Percentiles rank a stretch among this genome's conserved stretches.
These are phyloP conservation scores for Cyprinodon brontotheroides DNA, from an alignment of 2,113 vertebrate genomes.

Conservation along the genomic window DNA sequence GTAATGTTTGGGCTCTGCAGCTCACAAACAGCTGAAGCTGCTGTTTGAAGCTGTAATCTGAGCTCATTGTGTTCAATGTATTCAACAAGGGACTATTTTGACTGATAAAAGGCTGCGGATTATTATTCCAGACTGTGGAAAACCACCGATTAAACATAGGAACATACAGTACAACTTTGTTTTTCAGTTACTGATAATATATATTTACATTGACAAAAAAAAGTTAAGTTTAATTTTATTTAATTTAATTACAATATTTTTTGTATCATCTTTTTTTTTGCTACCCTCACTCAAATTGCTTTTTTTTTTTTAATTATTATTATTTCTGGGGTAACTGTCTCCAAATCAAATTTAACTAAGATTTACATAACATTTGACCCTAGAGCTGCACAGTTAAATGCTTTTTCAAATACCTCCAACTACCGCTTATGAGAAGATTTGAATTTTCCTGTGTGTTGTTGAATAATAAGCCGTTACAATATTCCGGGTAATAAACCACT, in stretches of 20 bases:
- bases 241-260: no score
- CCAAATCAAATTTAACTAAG: neutral
- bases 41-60: slow-evolving; percentile 34
- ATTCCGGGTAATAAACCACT: neutral
- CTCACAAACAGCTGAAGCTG: slow-evolving; percentile 26
- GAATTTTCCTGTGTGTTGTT: neutral
- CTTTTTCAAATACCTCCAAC: neutral
- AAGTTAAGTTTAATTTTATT: neutral
- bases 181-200: neutral
- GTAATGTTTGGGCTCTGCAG: neutral
- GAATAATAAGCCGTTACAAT: neutral
- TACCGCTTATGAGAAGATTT: neutral
- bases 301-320: neutral
- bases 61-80: slow-evolving; percentile 36
- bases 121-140: neutral
- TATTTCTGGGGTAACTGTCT: neutral
- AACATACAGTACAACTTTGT: neutral
- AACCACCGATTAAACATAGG: neutral
- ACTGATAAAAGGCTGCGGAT: slow-evolving; percentile 12
- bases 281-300: neutral
- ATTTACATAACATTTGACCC: neutral
- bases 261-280: neutral
- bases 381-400: neutral
- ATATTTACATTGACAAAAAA: neutral
- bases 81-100: slow-evolving; percentile 22